Percentiles rank a stretch among this genome's conserved stretches.
These are phyloP conservation scores for Eulemur macaco DNA, from an alignment of 2,113 vertebrate genomes.

Conservation along the genomic window DNA sequence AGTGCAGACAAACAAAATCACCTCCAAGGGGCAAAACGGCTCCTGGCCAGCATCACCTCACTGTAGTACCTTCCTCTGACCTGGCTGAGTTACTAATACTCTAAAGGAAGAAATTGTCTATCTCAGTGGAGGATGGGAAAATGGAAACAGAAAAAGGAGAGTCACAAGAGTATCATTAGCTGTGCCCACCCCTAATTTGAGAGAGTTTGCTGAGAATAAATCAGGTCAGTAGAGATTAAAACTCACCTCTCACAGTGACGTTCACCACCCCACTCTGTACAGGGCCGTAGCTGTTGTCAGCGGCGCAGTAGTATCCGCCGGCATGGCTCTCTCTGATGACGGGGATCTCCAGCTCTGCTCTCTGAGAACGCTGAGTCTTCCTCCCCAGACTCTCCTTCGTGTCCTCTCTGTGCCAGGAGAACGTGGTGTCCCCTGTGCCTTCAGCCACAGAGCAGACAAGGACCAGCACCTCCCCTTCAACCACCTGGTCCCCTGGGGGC, in stretches of 20 bases:
- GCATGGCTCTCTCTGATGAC: neutral
- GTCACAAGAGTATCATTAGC: neutral
- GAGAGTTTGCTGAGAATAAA: neutral
- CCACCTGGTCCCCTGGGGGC: neutral
- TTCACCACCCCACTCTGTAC: neutral
- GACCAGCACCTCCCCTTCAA: slow-evolving; percentile 41
- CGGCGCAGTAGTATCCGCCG: slow-evolving; percentile 23
- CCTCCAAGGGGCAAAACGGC: neutral
- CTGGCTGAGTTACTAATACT: neutral
- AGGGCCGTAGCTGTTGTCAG: neutral
- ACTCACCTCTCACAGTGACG: slow-evolving; percentile 58
- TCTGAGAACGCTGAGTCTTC: neutral
- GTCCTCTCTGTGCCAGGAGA: slow-evolving; percentile 65
- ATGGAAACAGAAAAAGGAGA: neutral
- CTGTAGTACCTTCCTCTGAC: neutral
- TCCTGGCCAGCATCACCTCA: neutral
- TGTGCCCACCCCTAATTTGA: neutral
- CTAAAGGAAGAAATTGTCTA: neutral
- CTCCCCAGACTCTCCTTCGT: neutral
- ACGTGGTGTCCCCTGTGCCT: slow-evolving; percentile 40
- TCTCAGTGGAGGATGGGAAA: neutral
- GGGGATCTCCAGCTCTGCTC: slow-evolving; percentile 26
- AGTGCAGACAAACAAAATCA: neutral
- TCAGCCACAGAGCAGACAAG: slow-evolving; percentile 53
- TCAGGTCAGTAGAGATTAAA: neutral